Evolutionary conservation across 2,888 invertebrate genomes (phyloP).

Genomic region (Formica aserva): DNA sequence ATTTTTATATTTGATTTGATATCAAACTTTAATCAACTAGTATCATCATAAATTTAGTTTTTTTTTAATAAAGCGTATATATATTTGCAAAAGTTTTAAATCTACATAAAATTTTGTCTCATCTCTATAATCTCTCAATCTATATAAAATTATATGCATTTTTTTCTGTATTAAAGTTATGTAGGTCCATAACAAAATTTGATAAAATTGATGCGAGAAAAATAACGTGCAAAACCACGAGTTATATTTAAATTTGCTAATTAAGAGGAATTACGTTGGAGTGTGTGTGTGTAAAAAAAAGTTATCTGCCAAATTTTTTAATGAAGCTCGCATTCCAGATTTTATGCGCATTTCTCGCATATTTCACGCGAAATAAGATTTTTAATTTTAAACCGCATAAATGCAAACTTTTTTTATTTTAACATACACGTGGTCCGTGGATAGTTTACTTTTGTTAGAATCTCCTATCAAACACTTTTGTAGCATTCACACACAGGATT

Average conservation of each 20-base stretch:
- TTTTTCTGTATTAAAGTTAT: neutral
- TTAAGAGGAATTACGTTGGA: neutral
- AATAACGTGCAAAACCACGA: neutral
- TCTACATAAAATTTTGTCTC: neutral
- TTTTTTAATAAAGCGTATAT: neutral
- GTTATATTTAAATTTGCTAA: neutral
- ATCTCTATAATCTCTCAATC: no score
- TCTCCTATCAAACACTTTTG: neutral
- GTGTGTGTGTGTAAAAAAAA: neutral
- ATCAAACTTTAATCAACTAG: neutral
- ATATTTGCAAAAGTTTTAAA: neutral
- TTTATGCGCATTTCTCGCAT: constrained; percentile 2
- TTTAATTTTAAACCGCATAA: neutral
- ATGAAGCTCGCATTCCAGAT: constrained; percentile 18
- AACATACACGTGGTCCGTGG: neutral
- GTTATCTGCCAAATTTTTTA: constrained; percentile 8
- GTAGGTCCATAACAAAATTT: neutral
- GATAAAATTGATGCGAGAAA: neutral
- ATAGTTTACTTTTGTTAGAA: neutral
- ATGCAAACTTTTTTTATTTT: neutral
- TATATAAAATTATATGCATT: neutral
- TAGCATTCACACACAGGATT: neutral
- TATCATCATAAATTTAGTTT: neutral
- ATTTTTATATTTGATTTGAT: neutral
- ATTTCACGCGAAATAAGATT: neutral